Evolutionary conservation across 1,140 invertebrate species (phyloP).

Genomic region (Eulimnadia texana): DNA sequence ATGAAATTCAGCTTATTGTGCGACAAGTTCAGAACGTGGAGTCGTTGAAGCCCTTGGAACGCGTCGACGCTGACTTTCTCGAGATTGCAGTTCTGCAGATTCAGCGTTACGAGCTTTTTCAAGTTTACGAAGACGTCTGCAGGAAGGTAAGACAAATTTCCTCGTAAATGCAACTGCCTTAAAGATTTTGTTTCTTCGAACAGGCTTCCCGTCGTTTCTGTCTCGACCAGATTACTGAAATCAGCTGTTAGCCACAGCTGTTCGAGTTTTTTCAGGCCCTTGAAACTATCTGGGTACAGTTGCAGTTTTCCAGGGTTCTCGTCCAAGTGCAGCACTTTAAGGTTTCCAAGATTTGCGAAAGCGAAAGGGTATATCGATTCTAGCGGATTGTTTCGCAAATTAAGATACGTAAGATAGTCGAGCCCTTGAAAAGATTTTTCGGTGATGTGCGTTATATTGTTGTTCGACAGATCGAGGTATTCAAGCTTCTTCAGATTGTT

Average conservation of each 20-base stretch:
- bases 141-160: conserved; percentile 41
- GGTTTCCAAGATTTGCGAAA: conserved; percentile 51
- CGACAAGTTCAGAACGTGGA: conserved; percentile 44
- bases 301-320: not conserved
- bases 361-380: conserved; percentile 46
- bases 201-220: not conserved
- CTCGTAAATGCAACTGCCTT: conserved; percentile 35
- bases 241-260: not conserved
- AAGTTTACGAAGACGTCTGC: conserved; percentile 47
- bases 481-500: conserved; percentile 47
- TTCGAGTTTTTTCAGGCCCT: not conserved
- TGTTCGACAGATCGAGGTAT: conserved; percentile 44
- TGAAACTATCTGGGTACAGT: not conserved
- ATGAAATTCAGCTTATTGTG: conserved; percentile 41
- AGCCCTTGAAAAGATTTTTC: conserved; percentile 52
- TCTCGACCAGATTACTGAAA: not conserved
- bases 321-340: not conserved
- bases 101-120: not conserved
- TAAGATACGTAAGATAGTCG: conserved; percentile 39
- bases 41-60: not conserved
- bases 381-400: conserved; percentile 50
- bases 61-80: not conserved
- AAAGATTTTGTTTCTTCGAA: not conserved
- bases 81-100: not conserved
- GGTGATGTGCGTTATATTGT: conserved; percentile 48